Evolutionary conservation across 2,113 vertebrate genomes (phyloP).

Genomic region (Echinops telfairi): DNA sequence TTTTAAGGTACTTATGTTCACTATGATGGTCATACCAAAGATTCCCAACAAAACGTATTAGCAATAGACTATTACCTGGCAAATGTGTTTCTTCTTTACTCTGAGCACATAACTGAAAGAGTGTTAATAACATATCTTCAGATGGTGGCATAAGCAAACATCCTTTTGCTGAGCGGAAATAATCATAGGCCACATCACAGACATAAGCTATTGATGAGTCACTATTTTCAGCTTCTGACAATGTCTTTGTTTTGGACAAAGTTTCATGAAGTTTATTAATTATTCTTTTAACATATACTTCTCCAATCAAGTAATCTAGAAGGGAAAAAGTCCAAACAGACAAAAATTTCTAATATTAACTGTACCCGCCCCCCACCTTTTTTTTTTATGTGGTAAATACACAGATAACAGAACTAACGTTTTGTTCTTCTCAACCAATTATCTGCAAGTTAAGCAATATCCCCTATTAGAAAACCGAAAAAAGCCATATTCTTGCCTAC

Average conservation of each 20-base stretch:
- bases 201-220: constrained; percentile 94
- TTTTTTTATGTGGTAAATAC: background rate
- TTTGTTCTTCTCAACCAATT: constrained; percentile 10
- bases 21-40: constrained; percentile 47
- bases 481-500: constrained; percentile 83
- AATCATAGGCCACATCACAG: constrained; percentile 94
- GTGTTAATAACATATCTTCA: constrained; percentile 94
- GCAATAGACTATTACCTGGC: constrained; percentile 88
- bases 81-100: constrained; percentile 89
- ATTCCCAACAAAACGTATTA: constrained; percentile 66
- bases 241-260: constrained; percentile 92
- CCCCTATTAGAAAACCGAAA: constrained; percentile 70
- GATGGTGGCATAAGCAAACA: constrained; percentile 93
- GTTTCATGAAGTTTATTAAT: constrained; percentile 94
- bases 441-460: background rate
- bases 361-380: background rate
- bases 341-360: constrained; percentile 61
- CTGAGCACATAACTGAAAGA: constrained; percentile 95
- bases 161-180: constrained; percentile 94
- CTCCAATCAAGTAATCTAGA: constrained; percentile 93
- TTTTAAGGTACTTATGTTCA: background rate
- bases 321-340: constrained; percentile 45
- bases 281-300: constrained; percentile 93
- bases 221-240: constrained; percentile 93
- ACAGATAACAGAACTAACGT: background rate